These are phyloP conservation scores for Chaetophractus vellerosus DNA, from an alignment of 2,797 vertebrate species.

Conservation along the genomic window DNA sequence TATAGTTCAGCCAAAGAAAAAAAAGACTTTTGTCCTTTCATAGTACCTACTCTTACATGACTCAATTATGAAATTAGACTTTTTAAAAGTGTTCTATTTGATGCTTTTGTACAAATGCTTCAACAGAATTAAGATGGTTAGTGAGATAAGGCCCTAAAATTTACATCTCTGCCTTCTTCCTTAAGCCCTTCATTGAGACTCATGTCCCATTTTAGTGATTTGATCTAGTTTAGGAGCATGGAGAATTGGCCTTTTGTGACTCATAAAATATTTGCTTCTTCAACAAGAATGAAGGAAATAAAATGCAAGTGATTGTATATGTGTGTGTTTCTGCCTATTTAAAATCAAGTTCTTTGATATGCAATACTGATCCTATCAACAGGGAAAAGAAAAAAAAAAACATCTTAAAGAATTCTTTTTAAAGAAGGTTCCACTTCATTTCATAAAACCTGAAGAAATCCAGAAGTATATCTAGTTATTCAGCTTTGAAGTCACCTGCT, in stretches of 20 bases:
- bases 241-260: slow-evolving; percentile 72
- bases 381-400: slow-evolving; percentile 33
- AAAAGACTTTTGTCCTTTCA: neutral
- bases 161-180: neutral
- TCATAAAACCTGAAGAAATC: slow-evolving; percentile 80
- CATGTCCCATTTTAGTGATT: neutral
- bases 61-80: slow-evolving; percentile 59
- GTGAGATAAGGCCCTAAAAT: neutral
- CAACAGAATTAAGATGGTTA: neutral
- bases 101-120: neutral
- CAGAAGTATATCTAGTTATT: slow-evolving; percentile 71
- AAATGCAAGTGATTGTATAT: slow-evolving; percentile 37
- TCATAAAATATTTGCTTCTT: slow-evolving; percentile 67
- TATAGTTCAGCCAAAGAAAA: slow-evolving; percentile 22
- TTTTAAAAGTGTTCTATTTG: slow-evolving; percentile 21
- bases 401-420: slow-evolving; percentile 58
- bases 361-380: slow-evolving; percentile 79
- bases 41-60: slow-evolving; percentile 7
- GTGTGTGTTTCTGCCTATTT: slow-evolving; percentile 50
- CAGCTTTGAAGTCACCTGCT: slow-evolving; percentile 83
- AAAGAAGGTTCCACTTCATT: slow-evolving; percentile 72
- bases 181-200: neutral
- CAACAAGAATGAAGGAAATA: slow-evolving; percentile 73
- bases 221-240: neutral
- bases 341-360: slow-evolving; percentile 82